These are phyloP conservation scores for mouse (Mus musculus) DNA, from an alignment of 2,113 vertebrate species.

Conservation along the genomic window DNA sequence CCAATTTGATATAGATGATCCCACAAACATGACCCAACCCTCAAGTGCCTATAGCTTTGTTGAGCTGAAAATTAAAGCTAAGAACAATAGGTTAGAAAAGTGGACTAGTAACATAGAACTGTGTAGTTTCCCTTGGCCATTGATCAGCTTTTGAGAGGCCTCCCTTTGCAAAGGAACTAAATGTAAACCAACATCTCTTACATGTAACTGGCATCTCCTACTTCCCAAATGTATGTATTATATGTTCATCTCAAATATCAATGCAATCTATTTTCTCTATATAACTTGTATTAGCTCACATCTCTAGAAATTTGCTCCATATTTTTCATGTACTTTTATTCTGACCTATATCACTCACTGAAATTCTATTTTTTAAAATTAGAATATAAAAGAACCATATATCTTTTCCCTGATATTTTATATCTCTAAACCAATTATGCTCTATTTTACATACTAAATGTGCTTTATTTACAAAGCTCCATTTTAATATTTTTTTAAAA, in stretches of 20 bases:
- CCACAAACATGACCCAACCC: not conserved
- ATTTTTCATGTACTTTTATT: not conserved
- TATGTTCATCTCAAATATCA: not conserved
- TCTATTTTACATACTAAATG: not conserved
- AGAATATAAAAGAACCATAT: not conserved
- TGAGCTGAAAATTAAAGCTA: not conserved
- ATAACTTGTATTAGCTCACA: not conserved
- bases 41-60: not conserved
- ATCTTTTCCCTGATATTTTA: not conserved
- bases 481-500: conserved; percentile 11
- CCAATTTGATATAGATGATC: not conserved
- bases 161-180: not conserved
- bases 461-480: not conserved
- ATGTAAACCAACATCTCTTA: not conserved
- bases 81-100: not conserved
- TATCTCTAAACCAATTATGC: not conserved
- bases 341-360: not conserved
- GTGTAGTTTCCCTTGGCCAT: not conserved
- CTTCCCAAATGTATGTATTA: not conserved
- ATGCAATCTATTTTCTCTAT: not conserved
- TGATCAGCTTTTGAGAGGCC: not conserved
- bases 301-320: not conserved
- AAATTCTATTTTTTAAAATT: not conserved
- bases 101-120: not conserved
- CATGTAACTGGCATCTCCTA: not conserved